Evolutionary conservation across 1,140 invertebrate species (phyloP), one percentile per base, ranked within the genome.

Genomic region (Macrotrachela quadricornifera): DNA sequence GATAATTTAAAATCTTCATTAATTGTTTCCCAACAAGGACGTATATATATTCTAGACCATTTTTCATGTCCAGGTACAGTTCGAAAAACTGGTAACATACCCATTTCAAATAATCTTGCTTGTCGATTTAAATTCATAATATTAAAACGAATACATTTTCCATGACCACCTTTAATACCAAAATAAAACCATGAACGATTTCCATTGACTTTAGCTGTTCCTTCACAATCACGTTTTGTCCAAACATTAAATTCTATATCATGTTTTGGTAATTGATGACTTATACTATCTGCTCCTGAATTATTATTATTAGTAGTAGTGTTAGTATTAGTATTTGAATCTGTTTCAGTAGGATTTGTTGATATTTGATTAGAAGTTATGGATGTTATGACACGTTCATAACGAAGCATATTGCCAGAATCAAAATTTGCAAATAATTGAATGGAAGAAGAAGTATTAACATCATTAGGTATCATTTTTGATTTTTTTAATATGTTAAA

Each of bases 121-220:
- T 90, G 85, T 60, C 80, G 78, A 68, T 88, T 88, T 51, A 88
- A 67, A 71, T 88, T 85, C 62, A 84, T 77, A 40, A 90, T 73
- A 64, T 86, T 87, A 50, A 88, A 73, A 66, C 80, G 80, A 39
- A 87, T 76, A 57, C 75, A 60, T 18, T 70, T 64, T 52, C 71
- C 72, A 14, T 75, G 70, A 54, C 75, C 75, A 44, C 75, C 77
- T 69, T 61, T 49, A 58, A 91, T 69, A n/a, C 82, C 82, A 76
- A 91, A 91, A 64, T 85, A 80, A 71, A 91, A 91, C 86, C 86
- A 91, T 2, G 85, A 69, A 66, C 69, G 75, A 63, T 87, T 87
- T 17, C 78, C 79, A 73, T 87, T 90, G 69, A 87, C 82, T 76
- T 78, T 87, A 61, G 81, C 78, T 12, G 83, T 86, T 36, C 81